Conservation (phyloP, 2,888 invertebrate species). For the Aquatica leii region DNA sequence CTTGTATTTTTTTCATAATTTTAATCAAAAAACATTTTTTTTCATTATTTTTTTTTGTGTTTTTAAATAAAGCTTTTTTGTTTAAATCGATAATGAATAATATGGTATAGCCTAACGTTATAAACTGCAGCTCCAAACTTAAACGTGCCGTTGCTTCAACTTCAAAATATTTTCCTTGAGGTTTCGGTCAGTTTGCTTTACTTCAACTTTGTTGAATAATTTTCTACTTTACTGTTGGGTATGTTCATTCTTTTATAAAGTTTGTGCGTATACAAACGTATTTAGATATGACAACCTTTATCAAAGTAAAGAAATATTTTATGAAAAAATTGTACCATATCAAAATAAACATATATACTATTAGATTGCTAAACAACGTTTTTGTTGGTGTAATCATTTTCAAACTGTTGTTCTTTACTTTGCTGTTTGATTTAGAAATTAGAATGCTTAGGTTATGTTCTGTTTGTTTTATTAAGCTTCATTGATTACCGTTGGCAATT, state of each 20-base stretch:
- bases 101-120: background rate
- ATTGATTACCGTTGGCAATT: too few relatives aligned
- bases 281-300: background rate
- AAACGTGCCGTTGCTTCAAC: slow-evolving; percentile 1
- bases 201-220: slow-evolving; percentile 8
- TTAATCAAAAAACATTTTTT: background rate
- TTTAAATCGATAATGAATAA: background rate
- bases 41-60: too few relatives aligned
- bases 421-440: too few relatives aligned
- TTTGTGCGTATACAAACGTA: slow-evolving; percentile 3
- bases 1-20: background rate
- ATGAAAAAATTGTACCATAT: too few relatives aligned
- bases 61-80: background rate
- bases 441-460: too few relatives aligned
- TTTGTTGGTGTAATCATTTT: too few relatives aligned
- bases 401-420: too few relatives aligned
- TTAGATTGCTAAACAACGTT: too few relatives aligned
- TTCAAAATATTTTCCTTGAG: slow-evolving; percentile 10
- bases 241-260: background rate
- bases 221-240: slow-evolving; percentile 2
- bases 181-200: slow-evolving; percentile 10
- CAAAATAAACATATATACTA: too few relatives aligned
- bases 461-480: too few relatives aligned
- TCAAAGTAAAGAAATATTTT: too few relatives aligned
- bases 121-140: background rate